Percentiles rank a stretch among this genome's conserved stretches.
Conservation (phyloP, 2,888 invertebrate species). For the Eristalis pertinax region DNA sequence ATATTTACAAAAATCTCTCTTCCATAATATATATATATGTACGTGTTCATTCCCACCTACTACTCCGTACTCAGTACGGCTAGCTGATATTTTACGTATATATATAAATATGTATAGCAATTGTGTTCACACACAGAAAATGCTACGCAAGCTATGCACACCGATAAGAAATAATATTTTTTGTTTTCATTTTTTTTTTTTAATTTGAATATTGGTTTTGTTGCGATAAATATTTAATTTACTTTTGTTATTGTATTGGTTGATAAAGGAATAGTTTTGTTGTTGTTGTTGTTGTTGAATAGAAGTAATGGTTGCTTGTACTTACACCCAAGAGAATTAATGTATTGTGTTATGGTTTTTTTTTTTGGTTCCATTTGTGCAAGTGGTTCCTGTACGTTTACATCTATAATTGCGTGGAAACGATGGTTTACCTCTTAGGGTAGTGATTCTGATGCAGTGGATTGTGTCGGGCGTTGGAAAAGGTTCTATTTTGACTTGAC, state of each 20-base stretch:
- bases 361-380: neutral
- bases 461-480: neutral
- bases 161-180: neutral
- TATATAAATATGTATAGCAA: slow-evolving; percentile 19
- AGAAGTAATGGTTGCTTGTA: neutral
- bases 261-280: neutral
- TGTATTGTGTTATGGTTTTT: neutral
- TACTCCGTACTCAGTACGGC: slow-evolving; percentile 32
- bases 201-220: neutral
- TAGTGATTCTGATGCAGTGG: neutral
- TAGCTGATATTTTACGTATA: slow-evolving; percentile 15
- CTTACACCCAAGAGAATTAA: neutral
- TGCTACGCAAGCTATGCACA: neutral
- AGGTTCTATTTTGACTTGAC: neutral
- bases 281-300: too few relatives aligned
- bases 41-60: neutral
- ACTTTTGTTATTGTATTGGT: neutral
- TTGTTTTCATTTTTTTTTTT: neutral
- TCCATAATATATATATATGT: neutral
- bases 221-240: neutral
- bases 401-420: neutral
- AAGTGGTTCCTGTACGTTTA: neutral
- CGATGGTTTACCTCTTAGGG: neutral
- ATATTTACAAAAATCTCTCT: slow-evolving; percentile 50
- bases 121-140: neutral